These are phyloP conservation scores for Papilio glaucus DNA, from an alignment of 1,140 invertebrate genomes.

Conservation along the genomic window DNA sequence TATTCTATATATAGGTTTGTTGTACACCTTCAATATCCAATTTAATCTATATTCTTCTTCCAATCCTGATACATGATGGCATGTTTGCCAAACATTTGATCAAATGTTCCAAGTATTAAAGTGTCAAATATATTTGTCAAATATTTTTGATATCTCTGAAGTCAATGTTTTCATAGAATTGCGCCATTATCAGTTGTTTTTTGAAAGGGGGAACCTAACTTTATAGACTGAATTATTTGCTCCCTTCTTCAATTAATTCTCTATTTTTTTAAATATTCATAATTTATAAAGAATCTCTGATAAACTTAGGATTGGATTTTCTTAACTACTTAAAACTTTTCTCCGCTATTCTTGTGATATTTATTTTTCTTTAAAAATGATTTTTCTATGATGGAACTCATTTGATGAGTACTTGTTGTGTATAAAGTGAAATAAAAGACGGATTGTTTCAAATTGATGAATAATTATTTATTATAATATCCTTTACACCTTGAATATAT, in stretches of 20 bases:
- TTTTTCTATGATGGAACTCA: not conserved
- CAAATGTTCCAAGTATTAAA: not conserved
- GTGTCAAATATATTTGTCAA: not conserved
- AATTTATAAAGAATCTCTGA: not conserved
- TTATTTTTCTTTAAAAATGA: not conserved
- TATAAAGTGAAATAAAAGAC: conserved; percentile 9
- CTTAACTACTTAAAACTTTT: not conserved
- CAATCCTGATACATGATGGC: not conserved
- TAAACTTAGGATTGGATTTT: not conserved
- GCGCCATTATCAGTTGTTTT: no score
- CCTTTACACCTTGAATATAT: not conserved
- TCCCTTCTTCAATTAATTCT: no score
- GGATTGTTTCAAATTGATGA: not conserved
- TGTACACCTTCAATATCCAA: not conserved
- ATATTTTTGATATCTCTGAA: no score
- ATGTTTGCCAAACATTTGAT: not conserved
- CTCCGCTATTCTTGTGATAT: conserved; percentile 20
- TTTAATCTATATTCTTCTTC: not conserved
- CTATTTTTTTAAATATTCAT: not conserved
- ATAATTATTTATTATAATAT: not conserved
- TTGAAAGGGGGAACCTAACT: no score
- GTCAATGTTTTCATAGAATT: no score
- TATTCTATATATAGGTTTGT: not conserved
- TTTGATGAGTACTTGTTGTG: conserved; percentile 5
- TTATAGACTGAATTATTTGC: no score